A percentile compares a stretch with the other conserved stretches of the same genome.
Evolutionary conservation across 2,797 vertebrate genomes (phyloP).

Genomic region (Sebastes vulpes): DNA sequence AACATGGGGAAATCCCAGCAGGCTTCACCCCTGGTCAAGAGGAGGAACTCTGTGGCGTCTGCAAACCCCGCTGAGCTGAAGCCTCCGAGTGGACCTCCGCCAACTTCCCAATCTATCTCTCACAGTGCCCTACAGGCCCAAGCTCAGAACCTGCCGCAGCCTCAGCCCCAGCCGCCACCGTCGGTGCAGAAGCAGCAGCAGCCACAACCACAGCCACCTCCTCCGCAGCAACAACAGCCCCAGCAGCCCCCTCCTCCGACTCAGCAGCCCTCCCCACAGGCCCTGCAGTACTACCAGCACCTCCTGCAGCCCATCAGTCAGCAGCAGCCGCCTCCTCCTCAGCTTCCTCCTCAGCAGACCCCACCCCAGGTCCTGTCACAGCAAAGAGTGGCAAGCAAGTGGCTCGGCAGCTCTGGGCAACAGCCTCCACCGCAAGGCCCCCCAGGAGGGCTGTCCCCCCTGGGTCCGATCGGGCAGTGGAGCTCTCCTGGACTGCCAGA

Average conservation of each 20-base stretch:
- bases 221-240: conserved; percentile 67
- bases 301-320: conserved; percentile 94
- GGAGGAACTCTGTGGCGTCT: conserved; percentile 94
- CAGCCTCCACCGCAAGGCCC: conserved; percentile 85
- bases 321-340: conserved; percentile 81
- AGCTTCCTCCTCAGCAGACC: conserved; percentile 87
- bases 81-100: conserved; percentile 83
- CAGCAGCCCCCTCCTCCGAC: conserved; percentile 65
- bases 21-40: conserved; percentile 93
- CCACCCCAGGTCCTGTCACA: conserved; percentile 85
- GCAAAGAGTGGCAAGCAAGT: conserved; percentile 91
- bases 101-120: conserved; percentile 85
- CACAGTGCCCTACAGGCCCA: conserved; percentile 87
- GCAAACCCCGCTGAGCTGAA: conserved; percentile 91
- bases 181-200: conserved; percentile 64
- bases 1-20: conserved; percentile 99
- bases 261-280: conserved; percentile 82
- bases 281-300: conserved; percentile 95
- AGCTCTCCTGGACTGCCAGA: conserved; percentile 90
- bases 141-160: conserved; percentile 84
- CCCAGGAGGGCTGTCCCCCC: conserved; percentile 90
- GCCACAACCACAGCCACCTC: conserved; percentile 65
- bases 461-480: conserved; percentile 93
- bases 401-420: conserved; percentile 88
- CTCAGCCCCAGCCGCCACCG: conserved; percentile 76